Percentiles rank a stretch among this genome's conserved stretches.
Conservation (phyloP, 2,113 vertebrate genomes). For the Alaudala cheleensis region DNA sequence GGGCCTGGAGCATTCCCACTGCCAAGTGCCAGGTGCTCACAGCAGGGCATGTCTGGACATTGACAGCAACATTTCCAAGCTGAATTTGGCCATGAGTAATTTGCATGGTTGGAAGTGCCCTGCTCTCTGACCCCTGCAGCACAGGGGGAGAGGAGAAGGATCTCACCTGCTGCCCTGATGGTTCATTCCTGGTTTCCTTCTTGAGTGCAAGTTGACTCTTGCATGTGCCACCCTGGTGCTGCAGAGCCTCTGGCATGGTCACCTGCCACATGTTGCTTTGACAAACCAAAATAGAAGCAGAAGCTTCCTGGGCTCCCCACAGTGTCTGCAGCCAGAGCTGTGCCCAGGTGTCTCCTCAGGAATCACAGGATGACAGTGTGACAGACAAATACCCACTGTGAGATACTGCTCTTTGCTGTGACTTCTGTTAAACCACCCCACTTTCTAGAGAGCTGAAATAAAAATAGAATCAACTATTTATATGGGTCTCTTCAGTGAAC, state of each 20-base stretch:
- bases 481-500: background rate
- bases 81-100: background rate
- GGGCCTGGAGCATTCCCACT: background rate
- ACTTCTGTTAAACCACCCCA: background rate
- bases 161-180: background rate
- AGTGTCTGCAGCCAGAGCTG: background rate
- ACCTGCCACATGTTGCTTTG: background rate
- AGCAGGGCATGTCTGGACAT: rapidly evolving
- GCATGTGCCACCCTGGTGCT: background rate
- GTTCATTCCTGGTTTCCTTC: background rate
- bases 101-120: background rate
- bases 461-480: background rate
- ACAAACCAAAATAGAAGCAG: background rate
- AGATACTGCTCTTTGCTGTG: background rate
- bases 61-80: rapidly evolving
- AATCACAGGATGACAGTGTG: background rate
- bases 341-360: background rate
- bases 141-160: background rate
- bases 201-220: background rate
- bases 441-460: constrained; percentile 13
- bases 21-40: background rate
- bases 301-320: background rate
- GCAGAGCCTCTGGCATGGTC: background rate
- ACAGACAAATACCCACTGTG: background rate
- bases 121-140: background rate